These are phyloP conservation scores for Augochlora pura DNA, from an alignment of 1,140 invertebrate genomes.

Conservation along the genomic window DNA sequence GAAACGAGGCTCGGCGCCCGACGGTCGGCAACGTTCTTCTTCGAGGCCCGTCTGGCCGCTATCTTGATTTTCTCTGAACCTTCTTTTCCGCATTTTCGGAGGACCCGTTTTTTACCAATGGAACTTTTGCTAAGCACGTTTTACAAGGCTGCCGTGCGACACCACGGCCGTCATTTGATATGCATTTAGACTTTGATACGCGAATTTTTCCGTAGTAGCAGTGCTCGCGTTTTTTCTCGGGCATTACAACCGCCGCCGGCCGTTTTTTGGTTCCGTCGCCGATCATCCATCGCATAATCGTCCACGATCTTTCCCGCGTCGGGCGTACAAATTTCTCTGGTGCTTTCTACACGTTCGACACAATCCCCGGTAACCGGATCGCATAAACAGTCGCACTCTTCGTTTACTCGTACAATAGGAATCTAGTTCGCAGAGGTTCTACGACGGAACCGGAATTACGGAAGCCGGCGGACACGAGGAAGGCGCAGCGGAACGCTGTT, in stretches of 20 bases:
- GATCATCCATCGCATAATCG: background rate
- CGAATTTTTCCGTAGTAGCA: constrained; percentile 37
- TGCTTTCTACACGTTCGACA: background rate
- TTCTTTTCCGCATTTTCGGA: constrained; percentile 10
- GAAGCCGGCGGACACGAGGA: background rate
- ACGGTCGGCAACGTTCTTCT: constrained; percentile 12
- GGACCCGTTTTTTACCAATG: constrained; percentile 27
- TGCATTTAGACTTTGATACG: constrained; percentile 61
- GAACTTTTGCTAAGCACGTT: constrained; percentile 48
- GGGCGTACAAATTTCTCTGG: background rate
- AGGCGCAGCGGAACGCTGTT: constrained; percentile 7
- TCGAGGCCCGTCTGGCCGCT: background rate
- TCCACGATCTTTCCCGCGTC: background rate
- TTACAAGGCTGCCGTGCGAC: constrained; percentile 8
- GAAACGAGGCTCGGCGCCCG: constrained; percentile 39
- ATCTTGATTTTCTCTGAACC: too few species aligned
- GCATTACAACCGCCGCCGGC: constrained; percentile 62
- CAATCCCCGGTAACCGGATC: background rate
- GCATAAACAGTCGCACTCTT: background rate
- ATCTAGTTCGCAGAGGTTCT: background rate
- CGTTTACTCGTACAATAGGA: background rate
- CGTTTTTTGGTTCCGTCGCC: constrained; percentile 26
- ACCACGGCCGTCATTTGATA: constrained; percentile 40
- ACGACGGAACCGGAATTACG: background rate
- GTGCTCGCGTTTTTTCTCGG: constrained; percentile 52